These are phyloP conservation scores for Nomada fabriciana DNA, from an alignment of 2,888 invertebrate species.

Conservation along the genomic window DNA sequence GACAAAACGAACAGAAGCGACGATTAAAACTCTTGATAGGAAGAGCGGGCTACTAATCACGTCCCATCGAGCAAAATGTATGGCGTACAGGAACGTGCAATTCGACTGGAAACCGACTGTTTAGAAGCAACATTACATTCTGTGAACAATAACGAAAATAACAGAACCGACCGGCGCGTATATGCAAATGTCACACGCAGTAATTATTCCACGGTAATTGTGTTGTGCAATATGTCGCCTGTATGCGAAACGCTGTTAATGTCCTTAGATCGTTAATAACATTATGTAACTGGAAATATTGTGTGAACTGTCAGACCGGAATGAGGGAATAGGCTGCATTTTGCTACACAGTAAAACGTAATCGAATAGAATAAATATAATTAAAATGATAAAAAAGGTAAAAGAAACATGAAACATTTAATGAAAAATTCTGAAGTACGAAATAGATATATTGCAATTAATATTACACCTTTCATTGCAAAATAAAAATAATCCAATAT, in stretches of 20 bases:
- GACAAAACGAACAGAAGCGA: not conserved
- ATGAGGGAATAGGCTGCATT: not conserved
- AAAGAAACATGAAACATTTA: no score
- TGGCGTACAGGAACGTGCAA: not conserved
- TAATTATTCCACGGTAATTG: conserved; percentile 43
- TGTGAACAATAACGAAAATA: conserved; percentile 48
- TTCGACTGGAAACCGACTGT: conserved; percentile 29
- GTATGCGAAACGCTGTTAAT: conserved; percentile 10
- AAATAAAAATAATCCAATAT: not conserved
- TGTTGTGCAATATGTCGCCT: conserved; percentile 31
- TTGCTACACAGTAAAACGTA: not conserved
- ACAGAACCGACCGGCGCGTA: conserved; percentile 1
- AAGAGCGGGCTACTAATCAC: conserved; percentile 33
- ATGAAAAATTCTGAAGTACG: not conserved
- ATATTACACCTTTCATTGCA: not conserved
- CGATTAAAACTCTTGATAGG: conserved; percentile 18
- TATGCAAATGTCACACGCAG: conserved; percentile 44
- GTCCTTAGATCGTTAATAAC: conserved; percentile 29
- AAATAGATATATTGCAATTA: not conserved
- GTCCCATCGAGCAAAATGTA: conserved; percentile 6
- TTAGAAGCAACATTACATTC: conserved; percentile 34
- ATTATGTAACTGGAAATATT: conserved; percentile 19
- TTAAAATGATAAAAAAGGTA: not conserved
- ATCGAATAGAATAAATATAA: not conserved
- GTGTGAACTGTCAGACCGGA: not conserved